These are phyloP conservation scores for Atta colombica DNA, from an alignment of 1,140 invertebrate species.

Conservation along the genomic window DNA sequence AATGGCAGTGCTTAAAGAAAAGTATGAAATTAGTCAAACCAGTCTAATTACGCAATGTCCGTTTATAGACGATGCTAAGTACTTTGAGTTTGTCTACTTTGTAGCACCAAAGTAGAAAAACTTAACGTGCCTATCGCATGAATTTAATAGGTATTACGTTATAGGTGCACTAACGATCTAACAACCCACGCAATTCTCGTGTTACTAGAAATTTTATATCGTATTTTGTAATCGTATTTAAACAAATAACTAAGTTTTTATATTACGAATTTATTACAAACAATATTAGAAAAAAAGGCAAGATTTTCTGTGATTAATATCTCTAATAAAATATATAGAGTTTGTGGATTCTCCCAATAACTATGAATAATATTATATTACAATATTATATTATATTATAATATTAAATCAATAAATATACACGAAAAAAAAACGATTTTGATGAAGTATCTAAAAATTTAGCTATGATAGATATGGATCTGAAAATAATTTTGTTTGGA, in stretches of 20 bases:
- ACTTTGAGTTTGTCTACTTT: constrained; percentile 3
- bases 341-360: neutral
- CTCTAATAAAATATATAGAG: neutral
- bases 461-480: too few relatives aligned
- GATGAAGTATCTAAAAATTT: too few relatives aligned
- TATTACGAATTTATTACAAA: neutral
- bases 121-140: neutral
- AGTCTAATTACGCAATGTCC: constrained; percentile 10
- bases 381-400: too few relatives aligned
- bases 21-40: constrained; percentile 21
- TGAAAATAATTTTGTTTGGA: too few relatives aligned
- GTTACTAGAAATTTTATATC: constrained; percentile 4
- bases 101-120: constrained; percentile 20
- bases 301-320: neutral
- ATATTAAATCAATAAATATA: neutral
- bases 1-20: neutral
- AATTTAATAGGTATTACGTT: constrained; percentile 9
- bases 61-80: constrained; percentile 37
- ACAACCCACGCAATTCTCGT: neutral
- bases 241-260: neutral
- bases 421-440: too few relatives aligned
- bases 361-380: neutral
- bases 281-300: neutral
- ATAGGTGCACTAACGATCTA: neutral
- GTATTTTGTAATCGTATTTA: neutral